Conservation (phyloP, 1,140 invertebrate species). For the Conus betulinus region DNA sequence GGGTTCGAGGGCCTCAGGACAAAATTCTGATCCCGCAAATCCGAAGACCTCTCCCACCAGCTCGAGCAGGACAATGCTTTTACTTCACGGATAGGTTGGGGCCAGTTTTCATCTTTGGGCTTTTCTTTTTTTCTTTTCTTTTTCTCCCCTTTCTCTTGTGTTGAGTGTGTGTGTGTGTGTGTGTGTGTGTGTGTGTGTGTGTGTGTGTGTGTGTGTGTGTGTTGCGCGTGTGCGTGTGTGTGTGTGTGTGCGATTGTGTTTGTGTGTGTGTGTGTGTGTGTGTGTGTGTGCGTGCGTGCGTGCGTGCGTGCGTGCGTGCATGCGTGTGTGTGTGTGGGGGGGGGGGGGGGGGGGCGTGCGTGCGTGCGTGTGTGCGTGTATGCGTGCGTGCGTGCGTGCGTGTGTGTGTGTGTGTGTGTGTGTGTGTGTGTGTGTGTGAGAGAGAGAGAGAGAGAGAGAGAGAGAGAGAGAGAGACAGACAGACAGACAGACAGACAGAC, state of each 20-base stretch:
- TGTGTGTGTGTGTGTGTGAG: background rate
- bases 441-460: constrained; percentile 5
- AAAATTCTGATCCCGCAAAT: no score
- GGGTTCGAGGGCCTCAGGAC: no score
- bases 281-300: background rate
- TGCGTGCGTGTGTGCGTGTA: background rate
- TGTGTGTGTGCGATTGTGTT: no score
- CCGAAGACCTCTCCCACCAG: no score
- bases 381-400: background rate
- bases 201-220: background rate
- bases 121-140: no score
- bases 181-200: background rate
- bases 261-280: background rate
- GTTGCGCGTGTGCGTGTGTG: no score
- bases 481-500: background rate
- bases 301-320: background rate
- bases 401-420: background rate
- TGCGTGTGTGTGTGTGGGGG: background rate
- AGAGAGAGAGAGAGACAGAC: background rate
- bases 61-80: no score
- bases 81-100: no score
- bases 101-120: no score
- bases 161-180: no score
- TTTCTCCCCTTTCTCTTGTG: no score
- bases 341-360: background rate